These are phyloP conservation scores for Notospermus geniculatus DNA, from an alignment of 1,140 invertebrate genomes.

Conservation along the genomic window DNA sequence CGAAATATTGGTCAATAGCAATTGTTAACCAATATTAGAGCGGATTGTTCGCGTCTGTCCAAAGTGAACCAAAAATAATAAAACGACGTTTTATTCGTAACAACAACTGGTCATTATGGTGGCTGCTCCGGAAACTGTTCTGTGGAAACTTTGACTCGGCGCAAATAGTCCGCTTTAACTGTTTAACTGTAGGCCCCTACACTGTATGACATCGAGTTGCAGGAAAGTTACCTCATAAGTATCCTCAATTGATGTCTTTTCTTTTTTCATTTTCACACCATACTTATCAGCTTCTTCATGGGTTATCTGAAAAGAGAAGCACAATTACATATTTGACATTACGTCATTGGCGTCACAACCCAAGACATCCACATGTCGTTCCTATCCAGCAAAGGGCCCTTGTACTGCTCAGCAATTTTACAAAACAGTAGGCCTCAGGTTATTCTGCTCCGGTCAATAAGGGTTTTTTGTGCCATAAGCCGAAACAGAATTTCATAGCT, in stretches of 20 bases:
- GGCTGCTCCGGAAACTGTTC: neutral
- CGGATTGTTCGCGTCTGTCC: too few species aligned
- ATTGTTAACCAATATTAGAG: too few species aligned
- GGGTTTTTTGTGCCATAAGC: neutral
- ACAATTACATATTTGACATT: too few species aligned
- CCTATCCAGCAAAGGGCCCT: too few species aligned
- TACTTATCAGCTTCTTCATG: slow-evolving; percentile 63
- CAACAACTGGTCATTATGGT: neutral
- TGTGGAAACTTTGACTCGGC: too few species aligned
- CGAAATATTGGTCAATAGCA: neutral
- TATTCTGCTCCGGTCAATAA: neutral
- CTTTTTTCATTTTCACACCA: slow-evolving; percentile 67
- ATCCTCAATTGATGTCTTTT: slow-evolving; percentile 68
- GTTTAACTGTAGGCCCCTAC: neutral
- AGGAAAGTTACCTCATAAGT: slow-evolving; percentile 69
- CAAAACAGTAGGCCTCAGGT: neutral
- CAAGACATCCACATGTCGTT: too few species aligned
- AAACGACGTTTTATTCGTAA: too few species aligned
- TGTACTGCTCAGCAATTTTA: too few species aligned
- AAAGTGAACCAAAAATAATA: too few species aligned
- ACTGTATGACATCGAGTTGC: neutral
- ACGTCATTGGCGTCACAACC: too few species aligned
- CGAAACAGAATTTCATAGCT: neutral
- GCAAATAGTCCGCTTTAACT: too few species aligned
- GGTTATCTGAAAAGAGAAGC: slow-evolving; percentile 31